Evolutionary conservation across 2,888 invertebrate species (phyloP).

Genomic region (Erebia epiphron): DNA sequence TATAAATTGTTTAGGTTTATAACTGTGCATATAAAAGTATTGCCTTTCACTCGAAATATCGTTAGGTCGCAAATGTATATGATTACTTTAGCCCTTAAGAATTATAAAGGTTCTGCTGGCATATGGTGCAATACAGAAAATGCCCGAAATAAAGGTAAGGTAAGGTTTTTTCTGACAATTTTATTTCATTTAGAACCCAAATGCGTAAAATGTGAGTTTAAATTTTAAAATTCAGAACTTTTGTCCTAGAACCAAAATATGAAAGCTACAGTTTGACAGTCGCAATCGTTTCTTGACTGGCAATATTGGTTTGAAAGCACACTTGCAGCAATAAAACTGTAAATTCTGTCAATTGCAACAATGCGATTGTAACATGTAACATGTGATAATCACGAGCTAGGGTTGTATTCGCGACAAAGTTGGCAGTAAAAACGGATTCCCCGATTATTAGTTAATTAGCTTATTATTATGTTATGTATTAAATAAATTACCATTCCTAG

Average conservation of each 20-base stretch:
- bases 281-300: no score
- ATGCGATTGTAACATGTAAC: no score
- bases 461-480: slow-evolving; percentile 33
- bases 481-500: slow-evolving; percentile 49
- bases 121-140: background rate
- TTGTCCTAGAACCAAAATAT: no score
- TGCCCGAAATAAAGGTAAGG: background rate
- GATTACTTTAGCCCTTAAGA: background rate
- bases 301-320: no score
- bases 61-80: background rate
- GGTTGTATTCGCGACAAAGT: background rate
- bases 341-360: no score
- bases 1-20: slow-evolving; percentile 19
- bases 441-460: slow-evolving; percentile 31
- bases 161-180: background rate
- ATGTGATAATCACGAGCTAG: no score
- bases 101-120: no score
- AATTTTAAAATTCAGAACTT: no score
- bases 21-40: slow-evolving; percentile 23
- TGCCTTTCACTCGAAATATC: slow-evolving; percentile 32
- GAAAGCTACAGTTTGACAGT: no score
- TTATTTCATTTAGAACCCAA: background rate
- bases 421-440: slow-evolving; percentile 1
- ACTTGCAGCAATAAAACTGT: no score
- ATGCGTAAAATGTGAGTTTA: no score